These are phyloP conservation scores for Phoenoteleia sp. DNA, from an alignment of 2,888 invertebrate species.

Conservation along the genomic window DNA sequence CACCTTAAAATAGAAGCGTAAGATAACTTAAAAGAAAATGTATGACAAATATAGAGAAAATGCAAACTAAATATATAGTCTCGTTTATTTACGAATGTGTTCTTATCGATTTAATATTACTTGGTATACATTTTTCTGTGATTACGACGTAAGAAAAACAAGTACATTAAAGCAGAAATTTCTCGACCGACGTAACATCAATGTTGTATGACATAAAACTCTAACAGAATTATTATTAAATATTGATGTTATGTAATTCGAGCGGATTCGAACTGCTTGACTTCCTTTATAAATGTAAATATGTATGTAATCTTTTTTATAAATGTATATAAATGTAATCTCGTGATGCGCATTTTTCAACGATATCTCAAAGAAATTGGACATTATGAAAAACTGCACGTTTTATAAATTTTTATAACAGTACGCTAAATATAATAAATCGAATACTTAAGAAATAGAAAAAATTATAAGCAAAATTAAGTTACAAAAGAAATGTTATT, in stretches of 20 bases:
- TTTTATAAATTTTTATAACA: too few relatives aligned
- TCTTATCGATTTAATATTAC: background rate
- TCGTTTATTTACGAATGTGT: background rate
- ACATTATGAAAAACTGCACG: too few relatives aligned
- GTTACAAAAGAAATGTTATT: too few relatives aligned
- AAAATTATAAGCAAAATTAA: too few relatives aligned
- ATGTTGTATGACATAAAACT: conserved; percentile 14
- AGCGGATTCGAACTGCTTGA: background rate
- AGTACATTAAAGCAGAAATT: conserved; percentile 3
- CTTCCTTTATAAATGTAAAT: conserved; percentile 5
- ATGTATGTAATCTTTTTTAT: too few relatives aligned
- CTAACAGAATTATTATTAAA: conserved; percentile 30
- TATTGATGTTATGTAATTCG: conserved; percentile 34
- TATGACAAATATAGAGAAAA: too few relatives aligned
- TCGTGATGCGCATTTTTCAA: background rate
- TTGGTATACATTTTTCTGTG: background rate
- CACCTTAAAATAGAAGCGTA: too few relatives aligned
- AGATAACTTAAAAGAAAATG: too few relatives aligned
- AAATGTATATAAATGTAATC: too few relatives aligned
- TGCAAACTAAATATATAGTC: conserved; percentile 22
- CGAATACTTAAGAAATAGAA: too few relatives aligned
- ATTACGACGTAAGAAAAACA: conserved; percentile 26
- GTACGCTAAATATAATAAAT: too few relatives aligned
- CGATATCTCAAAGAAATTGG: background rate
- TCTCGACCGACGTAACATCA: conserved; percentile 3